Evolutionary conservation across 2,888 invertebrate species (phyloP), one percentile per base, ranked within the genome.

Genomic region (Agrilus biguttatus): DNA sequence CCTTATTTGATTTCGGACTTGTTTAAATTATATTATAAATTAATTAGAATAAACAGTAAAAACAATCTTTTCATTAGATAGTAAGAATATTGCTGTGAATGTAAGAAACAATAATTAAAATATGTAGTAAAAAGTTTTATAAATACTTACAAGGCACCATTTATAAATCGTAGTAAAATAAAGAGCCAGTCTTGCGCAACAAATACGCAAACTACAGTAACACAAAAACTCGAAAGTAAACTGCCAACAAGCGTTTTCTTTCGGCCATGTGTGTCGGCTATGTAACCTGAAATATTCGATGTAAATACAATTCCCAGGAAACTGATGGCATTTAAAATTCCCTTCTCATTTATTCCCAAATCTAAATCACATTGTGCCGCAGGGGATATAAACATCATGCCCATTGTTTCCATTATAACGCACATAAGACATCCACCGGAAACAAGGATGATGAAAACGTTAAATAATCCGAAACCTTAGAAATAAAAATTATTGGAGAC

Each of bases 331-430:
- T 76, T 75, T 1, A 82, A 61, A 57, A 78, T 65, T 0, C 80
- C 80, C 52, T 80, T 73, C 52, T 77, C 71, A 12, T 68, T 60
- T 41, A 77, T 58, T n/a, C 72, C 69, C n/a, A 82, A 66, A 2
- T 69, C 56, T 23, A 82, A 63, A 58, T 81, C 81, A 51, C 81
- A 82, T 61, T 79, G 78, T 8, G 81, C 75, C 1, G 76, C 72
- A 5, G 80, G 80, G 55, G 78, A 68, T 36, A 81, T 72, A 55
- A 79, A 75, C 43, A 80, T 75, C 47, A 80, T 69, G 12, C 74
- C 73, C 61, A 80, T 67, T 6, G 75, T 77, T 65, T 80, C 80
- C 60, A 78, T 73, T 59, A 80, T 80, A 48, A 80, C 77, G 4
- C 77, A 71, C 74, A 79, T 74, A 12, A 81, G 67, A 47, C 77